A percentile compares a stretch with the other conserved stretches of the same genome.
These are phyloP conservation scores for Galagoides demidoff DNA, from an alignment of 2,797 vertebrate genomes.

Conservation along the genomic window DNA sequence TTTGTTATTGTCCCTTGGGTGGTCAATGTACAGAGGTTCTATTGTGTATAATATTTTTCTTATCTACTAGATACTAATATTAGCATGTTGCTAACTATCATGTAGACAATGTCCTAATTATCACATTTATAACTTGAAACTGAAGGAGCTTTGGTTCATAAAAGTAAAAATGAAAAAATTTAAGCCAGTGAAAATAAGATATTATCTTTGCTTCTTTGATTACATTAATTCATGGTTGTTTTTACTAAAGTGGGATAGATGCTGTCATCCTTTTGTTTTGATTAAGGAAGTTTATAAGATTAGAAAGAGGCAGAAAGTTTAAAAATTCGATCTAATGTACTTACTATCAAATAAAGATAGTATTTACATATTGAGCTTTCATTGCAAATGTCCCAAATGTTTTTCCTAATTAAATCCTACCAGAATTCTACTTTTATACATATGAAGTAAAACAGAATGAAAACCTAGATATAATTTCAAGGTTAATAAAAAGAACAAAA, in stretches of 20 bases:
- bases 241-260: slow-evolving; percentile 19
- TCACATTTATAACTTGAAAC: slow-evolving; percentile 29
- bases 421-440: not conserved
- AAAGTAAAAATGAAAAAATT: not conserved
- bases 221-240: not conserved
- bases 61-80: not conserved
- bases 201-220: not conserved
- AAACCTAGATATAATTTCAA: slow-evolving; percentile 38
- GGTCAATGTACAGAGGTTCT: too few species aligned
- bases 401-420: slow-evolving; percentile 54
- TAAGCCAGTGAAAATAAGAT: not conserved
- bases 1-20: too few species aligned
- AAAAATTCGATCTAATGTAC: not conserved
- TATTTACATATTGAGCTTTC: slow-evolving; percentile 2
- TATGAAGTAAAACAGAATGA: not conserved
- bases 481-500: slow-evolving; percentile 49
- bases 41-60: not conserved
- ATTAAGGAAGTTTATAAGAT: slow-evolving; percentile 1
- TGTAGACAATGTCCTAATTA: not conserved
- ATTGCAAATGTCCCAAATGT: slow-evolving; percentile 1
- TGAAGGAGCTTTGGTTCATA: not conserved
- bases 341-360: not conserved
- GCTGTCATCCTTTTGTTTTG: not conserved
- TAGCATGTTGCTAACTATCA: not conserved
- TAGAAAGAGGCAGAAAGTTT: not conserved